Evolutionary conservation across 1,140 invertebrate species (phyloP).

Genomic region (Habropoda laboriosa): DNA sequence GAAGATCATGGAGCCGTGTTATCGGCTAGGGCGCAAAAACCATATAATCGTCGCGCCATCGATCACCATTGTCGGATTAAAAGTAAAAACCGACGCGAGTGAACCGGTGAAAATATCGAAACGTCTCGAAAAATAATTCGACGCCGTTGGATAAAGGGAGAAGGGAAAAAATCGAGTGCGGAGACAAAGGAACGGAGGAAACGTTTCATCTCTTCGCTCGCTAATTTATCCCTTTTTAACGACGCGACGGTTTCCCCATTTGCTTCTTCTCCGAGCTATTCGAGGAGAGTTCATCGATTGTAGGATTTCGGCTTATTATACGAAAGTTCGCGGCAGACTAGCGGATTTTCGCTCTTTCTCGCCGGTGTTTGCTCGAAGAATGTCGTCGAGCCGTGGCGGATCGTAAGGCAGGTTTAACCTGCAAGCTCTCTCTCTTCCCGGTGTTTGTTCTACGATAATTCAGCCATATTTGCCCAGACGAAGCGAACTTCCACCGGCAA

Average conservation of each 20-base stretch:
- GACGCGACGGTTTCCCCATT: too few relatives aligned
- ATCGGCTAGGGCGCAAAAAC: constrained; percentile 9
- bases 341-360: constrained; percentile 47
- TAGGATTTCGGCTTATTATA: constrained; percentile 24
- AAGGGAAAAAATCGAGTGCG: too few relatives aligned
- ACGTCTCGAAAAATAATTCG: not conserved
- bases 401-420: constrained; percentile 52
- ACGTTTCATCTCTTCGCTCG: not conserved
- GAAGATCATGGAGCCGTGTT: constrained; percentile 1
- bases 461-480: constrained; percentile 63
- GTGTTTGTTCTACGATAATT: constrained; percentile 63
- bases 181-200: not conserved
- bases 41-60: constrained; percentile 26
- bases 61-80: constrained; percentile 28
- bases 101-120: not conserved
- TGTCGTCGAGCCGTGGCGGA: constrained; percentile 41
- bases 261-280: not conserved
- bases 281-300: constrained; percentile 24
- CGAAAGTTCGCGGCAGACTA: constrained; percentile 1
- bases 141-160: not conserved
- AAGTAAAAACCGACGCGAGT: constrained; percentile 5
- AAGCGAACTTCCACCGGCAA: constrained; percentile 38
- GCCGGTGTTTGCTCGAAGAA: constrained; percentile 56
- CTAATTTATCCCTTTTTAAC: too few relatives aligned
- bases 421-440: constrained; percentile 40